Evolutionary conservation across 1,140 invertebrate genomes (phyloP).

Genomic region (Trichomalopsis sarcophagae): DNA sequence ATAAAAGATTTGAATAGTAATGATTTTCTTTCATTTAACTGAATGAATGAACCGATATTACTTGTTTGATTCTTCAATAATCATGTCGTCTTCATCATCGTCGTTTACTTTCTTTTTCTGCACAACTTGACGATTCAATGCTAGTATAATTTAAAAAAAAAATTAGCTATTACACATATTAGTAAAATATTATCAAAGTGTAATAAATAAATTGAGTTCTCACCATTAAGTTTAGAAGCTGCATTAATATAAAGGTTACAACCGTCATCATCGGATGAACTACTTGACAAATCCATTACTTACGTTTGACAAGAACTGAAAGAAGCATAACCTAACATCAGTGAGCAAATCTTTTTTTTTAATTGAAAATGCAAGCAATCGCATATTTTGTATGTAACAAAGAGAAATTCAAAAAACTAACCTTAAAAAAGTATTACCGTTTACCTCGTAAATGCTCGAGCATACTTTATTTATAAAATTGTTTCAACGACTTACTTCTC

Average conservation of each 20-base stretch:
- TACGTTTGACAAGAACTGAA: neutral
- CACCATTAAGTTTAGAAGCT: conserved; percentile 58
- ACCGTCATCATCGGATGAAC: conserved; percentile 58
- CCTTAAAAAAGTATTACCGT: neutral
- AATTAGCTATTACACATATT: neutral
- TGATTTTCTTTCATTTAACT: neutral
- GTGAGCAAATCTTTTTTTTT: no score
- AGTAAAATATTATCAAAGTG: neutral
- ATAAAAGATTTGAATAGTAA: neutral
- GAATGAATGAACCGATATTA: neutral
- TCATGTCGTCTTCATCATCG: neutral
- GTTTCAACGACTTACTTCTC: no score
- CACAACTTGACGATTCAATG: conserved; percentile 1
- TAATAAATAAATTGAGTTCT: conserved; percentile 1
- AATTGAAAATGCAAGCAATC: neutral
- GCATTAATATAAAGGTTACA: conserved; percentile 58
- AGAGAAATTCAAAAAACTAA: conserved; percentile 13
- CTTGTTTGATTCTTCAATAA: neutral
- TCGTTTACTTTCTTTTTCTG: neutral
- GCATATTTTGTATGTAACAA: neutral
- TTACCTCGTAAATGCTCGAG: no score
- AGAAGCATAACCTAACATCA: neutral
- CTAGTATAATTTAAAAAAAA: neutral
- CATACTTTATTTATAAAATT: no score
- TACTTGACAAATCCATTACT: conserved; percentile 50